Percentiles rank a stretch among this genome's conserved stretches.
phyloP scores from a whole-genome alignment of 1,140 invertebrate species.

The Conus betulinus region DNA sequence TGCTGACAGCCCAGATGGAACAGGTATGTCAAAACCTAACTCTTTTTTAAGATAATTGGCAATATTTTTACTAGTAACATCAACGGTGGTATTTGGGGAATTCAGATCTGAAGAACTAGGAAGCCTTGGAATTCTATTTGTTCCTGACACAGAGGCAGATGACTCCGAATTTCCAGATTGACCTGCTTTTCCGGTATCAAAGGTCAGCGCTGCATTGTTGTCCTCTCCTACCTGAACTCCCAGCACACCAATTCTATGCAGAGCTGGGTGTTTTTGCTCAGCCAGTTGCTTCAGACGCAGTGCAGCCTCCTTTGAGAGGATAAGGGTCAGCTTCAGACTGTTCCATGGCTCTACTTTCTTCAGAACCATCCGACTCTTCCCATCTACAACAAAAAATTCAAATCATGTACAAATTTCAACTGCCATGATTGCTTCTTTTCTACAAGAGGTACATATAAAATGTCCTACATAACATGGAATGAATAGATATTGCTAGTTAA shows the following conservation, averaged over 20 bases:
- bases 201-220: slow-evolving; percentile 90
- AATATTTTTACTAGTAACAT: slow-evolving; percentile 73
- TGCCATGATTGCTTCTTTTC: no score
- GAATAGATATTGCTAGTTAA: no score
- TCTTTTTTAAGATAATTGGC: slow-evolving; percentile 67
- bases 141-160: slow-evolving; percentile 58
- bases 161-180: slow-evolving; percentile 43
- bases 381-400: slow-evolving; percentile 52
- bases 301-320: slow-evolving; percentile 95
- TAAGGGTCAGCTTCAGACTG: slow-evolving; percentile 96
- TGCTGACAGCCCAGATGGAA: not conserved
- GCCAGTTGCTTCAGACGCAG: slow-evolving; percentile 91
- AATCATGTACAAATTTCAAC: no score
- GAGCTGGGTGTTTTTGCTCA: slow-evolving; percentile 88
- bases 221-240: slow-evolving; percentile 97
- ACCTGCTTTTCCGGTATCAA: slow-evolving; percentile 75
- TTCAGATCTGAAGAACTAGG: slow-evolving; percentile 51
- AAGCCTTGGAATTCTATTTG: slow-evolving; percentile 50
- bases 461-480: no score
- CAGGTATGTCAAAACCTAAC: slow-evolving; percentile 34
- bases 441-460: no score
- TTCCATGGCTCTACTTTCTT: slow-evolving; percentile 98
- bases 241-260: slow-evolving; percentile 93
- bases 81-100: slow-evolving; percentile 67
- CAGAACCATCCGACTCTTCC: slow-evolving; percentile 74